Base-by-base conservation (phyloP, 1,140 invertebrate species). In the Vanessa atalanta region DNA sequence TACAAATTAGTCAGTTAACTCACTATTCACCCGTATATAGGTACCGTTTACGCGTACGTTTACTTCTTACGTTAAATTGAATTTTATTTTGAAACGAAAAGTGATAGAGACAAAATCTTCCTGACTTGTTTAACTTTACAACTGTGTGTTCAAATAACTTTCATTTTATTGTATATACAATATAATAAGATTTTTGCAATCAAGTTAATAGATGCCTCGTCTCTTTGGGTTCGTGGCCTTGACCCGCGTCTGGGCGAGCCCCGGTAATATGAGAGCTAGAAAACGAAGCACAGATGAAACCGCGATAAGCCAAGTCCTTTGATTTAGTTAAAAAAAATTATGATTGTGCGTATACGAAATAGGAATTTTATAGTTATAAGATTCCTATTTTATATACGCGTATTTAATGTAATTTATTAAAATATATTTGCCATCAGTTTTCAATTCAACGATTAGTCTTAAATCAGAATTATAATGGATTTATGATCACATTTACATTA, bases 211-310 rank as follows among this genome's bases (percentile, higher is more conserved):
- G 57, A 61, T 37, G 57, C 26, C 57, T 61, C 57, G 26, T 69
- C 15, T 37, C 43, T 48, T 61, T 65, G 14, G 70, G 70, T 55
- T 61, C 51, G 37, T 47, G 65, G 37, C 71, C 71, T 67, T 73
- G 71, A 67, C 71, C 71, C 51, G 51, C 20, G 65, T 43, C 64
- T 47, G 15, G 57, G 57, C 57, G 55, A 47, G 47, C 20, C 43
- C 47, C 37, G 5, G 47, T 47, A 65, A 20, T 26, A 20, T 15
- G 50, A 53, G 66, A 51, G 65, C 31, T 50, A 50, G 12, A 51
- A 51, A 51, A 51, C n/a, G 13, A 51, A 12, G 48, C 48, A 12
- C 48, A 51, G 37, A 43, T 43, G 9, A 43, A 43, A 11, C 7
- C 7, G 37, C 7, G 37, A 43, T 8, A 11, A 43, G 9, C 37